Base-by-base conservation (phyloP, 2,888 invertebrate genomes). In the Eupithecia centaureata region DNA sequence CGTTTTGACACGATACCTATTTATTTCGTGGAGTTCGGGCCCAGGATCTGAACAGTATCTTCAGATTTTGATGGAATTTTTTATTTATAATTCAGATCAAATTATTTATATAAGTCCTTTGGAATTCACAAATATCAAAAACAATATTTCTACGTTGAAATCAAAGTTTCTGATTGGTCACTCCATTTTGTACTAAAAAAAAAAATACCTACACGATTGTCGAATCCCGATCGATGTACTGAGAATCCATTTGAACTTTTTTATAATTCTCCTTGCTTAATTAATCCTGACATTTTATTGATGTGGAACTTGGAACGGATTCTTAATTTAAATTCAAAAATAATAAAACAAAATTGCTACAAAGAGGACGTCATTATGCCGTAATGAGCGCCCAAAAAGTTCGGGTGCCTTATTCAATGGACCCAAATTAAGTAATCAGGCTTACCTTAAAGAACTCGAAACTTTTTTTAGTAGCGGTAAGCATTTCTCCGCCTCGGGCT, bases 341-440 rank as follows among this genome's bases (percentile, higher is more conserved):
- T 61, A 64, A 65, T 63, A 61, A 70, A 52, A 61, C 63, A 65
- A 66, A 72, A 71, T 71, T 67, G 68, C 62, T 8, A 64, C 69
- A 68, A 65, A 57, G 69, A 63, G 70, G 69, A 68, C 63, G 65
- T 71, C 62, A 72, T 74, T 73, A 74, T 35, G 60, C 61, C 57
- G 56, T 72, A 70, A 73, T 63, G 60, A 71, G 47, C 58, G 64
- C 57, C 67, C 64, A 61, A 68, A 72, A 72, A 68, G 61, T 65
- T 63, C 59, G 67, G 63, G 56, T 67, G 64, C 66, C 64, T 69
- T 67, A 71, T 70, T 73, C 71, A 73, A 70, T 68, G 67, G 35
- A 35, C 60, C 68, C 68, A 73, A 74, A 75, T 76, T 70, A 73
- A 76, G 76, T 63, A 68, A 76, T 75, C 71, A 71, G 56, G 64